Percentiles rank a stretch among this genome's conserved stretches.
Conservation (phyloP, 2,113 vertebrate genomes). For the Oryzias curvinotus region DNA sequence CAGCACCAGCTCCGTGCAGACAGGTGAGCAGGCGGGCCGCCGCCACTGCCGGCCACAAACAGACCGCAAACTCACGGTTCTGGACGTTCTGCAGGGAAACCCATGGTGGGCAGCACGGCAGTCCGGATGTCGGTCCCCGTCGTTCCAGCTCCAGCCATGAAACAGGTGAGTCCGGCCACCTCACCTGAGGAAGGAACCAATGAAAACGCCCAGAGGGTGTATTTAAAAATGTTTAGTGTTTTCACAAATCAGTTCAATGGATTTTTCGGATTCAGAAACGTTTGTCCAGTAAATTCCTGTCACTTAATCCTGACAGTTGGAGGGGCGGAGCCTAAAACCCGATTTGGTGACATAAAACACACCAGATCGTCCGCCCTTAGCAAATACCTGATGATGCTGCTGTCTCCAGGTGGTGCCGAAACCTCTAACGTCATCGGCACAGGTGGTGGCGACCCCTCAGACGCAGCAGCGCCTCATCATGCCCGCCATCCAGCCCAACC, state of each 20-base stretch:
- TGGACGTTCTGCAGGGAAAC: conserved; percentile 81
- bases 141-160: conserved; percentile 88
- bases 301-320: no score
- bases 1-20: conserved; percentile 88
- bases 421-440: conserved; percentile 83
- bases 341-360: no score
- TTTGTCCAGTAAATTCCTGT: no score
- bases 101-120: conserved; percentile 87
- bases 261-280: no score
- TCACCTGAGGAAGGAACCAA: no score
- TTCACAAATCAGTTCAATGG: no score
- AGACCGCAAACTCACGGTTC: background rate
- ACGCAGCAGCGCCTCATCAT: conserved; percentile 96
- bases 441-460: conserved; percentile 89
- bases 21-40: conserved; percentile 77
- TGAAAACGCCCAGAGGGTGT: no score
- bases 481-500: conserved; percentile 97
- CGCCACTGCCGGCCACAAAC: no score
- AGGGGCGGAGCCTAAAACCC: no score
- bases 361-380: background rate
- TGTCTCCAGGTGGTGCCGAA: conserved; percentile 87
- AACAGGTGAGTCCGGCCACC: conserved; percentile 79
- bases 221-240: no score
- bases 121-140: conserved; percentile 97
- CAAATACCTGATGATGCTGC: background rate